phyloP scores from a whole-genome alignment of 53 echinoderm and acorn worm species.

The Holothuria leucospilota region DNA sequence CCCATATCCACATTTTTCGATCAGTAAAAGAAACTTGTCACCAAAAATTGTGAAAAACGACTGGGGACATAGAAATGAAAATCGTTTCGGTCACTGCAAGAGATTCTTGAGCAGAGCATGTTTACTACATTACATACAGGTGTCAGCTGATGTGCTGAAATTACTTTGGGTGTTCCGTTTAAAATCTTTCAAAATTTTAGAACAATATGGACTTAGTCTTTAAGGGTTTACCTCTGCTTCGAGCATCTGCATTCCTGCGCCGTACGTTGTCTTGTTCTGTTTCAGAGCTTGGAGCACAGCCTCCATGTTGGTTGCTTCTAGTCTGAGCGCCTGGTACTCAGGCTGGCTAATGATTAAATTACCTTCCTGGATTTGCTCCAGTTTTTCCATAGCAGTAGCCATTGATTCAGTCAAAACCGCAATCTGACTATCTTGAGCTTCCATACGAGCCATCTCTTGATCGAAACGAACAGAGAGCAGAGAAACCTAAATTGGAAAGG shows the following conservation, averaged over 20 bases:
- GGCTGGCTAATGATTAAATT: neutral
- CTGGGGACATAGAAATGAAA: too few relatives aligned
- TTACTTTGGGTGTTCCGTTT: too few relatives aligned
- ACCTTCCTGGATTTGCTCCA: constrained; percentile 11
- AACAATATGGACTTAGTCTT: too few relatives aligned
- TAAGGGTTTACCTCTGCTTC: constrained; percentile 28
- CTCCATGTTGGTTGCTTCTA: constrained; percentile 5
- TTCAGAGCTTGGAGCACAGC: neutral
- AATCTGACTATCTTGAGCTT: neutral
- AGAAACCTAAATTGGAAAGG: neutral
- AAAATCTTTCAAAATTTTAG: too few relatives aligned
- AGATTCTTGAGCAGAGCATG: too few relatives aligned
- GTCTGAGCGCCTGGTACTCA: neutral
- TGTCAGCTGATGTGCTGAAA: too few relatives aligned
- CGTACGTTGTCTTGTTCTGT: neutral
- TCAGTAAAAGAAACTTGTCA: too few relatives aligned
- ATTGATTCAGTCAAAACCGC: neutral
- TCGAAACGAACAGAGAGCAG: constrained; percentile 2
- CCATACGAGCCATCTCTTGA: neutral
- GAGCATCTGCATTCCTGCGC: neutral
- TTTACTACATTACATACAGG: too few relatives aligned
- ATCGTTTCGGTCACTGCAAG: too few relatives aligned
- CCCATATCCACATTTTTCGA: too few relatives aligned
- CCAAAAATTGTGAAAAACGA: too few relatives aligned
- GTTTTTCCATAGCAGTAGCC: constrained; percentile 3